Percentiles rank a stretch among this genome's conserved stretches.
phyloP scores from a whole-genome alignment of 2,888 invertebrate species.

The Pseudoips prasinana region DNA sequence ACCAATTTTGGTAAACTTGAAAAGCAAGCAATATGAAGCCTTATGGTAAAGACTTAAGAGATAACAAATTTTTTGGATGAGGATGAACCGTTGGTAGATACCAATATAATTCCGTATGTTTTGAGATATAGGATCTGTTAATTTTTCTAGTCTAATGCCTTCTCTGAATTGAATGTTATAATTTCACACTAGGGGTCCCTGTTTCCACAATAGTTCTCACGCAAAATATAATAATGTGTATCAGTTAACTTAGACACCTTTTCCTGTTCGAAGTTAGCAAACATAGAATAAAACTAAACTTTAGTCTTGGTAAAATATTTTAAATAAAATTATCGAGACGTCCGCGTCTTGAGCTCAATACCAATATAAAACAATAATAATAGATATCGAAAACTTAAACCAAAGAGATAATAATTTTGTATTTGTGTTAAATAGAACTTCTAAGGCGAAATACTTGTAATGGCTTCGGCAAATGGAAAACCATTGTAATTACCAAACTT shows the following conservation, averaged over 20 bases:
- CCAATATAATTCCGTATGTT: conserved; percentile 49
- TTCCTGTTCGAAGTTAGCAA: no score
- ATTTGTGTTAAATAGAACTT: no score
- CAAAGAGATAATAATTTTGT: no score
- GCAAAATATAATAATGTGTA: conserved; percentile 17
- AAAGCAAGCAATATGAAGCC: conserved; percentile 27
- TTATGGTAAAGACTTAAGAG: conserved; percentile 30
- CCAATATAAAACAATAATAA: no score
- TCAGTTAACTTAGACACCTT: no score
- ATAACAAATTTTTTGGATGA: conserved; percentile 8
- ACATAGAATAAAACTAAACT: no score
- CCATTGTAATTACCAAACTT: neutral
- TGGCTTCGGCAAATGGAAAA: neutral
- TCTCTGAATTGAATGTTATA: conserved; percentile 54
- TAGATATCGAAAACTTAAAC: no score
- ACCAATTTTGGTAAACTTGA: conserved; percentile 7
- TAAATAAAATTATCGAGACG: no score
- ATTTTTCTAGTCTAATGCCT: conserved; percentile 75
- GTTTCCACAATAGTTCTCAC: conserved; percentile 51
- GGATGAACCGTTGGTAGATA: conserved; percentile 18
- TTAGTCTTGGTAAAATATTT: no score
- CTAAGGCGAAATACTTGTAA: neutral
- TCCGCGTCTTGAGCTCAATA: no score
- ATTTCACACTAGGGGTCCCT: conserved; percentile 53
- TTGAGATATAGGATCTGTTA: conserved; percentile 69